phyloP scores from a whole-genome alignment of 2,797 vertebrate genomes.

The Chelon auratus region DNA sequence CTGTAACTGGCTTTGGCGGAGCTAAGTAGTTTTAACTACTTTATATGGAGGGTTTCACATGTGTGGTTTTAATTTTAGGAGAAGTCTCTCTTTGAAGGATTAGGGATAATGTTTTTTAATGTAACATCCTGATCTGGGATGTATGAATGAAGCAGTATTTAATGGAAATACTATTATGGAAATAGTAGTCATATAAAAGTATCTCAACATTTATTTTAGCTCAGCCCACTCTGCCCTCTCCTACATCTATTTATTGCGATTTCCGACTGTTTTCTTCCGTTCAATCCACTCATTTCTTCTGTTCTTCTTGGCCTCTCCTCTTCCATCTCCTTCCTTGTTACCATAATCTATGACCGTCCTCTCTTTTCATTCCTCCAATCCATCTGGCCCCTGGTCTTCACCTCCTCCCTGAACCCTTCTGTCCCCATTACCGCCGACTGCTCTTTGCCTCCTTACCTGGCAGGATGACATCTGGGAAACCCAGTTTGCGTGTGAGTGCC shows the following conservation, averaged over 20 bases:
- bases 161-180: neutral
- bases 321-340: constrained; percentile 37
- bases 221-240: neutral
- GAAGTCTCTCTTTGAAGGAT: neutral
- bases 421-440: constrained; percentile 29
- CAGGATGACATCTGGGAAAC: constrained; percentile 99
- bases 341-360: constrained; percentile 43
- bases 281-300: constrained; percentile 4
- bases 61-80: no score
- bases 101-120: neutral
- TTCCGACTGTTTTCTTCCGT: constrained; percentile 5
- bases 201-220: neutral
- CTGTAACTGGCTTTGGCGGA: no score
- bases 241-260: neutral
- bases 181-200: no score
- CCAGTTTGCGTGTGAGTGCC: constrained; percentile 96
- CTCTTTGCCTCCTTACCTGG: constrained; percentile 88
- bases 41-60: neutral
- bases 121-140: neutral
- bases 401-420: constrained; percentile 27
- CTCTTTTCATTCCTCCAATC: constrained; percentile 46
- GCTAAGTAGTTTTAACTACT: neutral
- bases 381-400: constrained; percentile 53
- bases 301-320: constrained; percentile 10
- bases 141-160: neutral